Percentiles rank a stretch among this genome's conserved stretches.
Evolutionary conservation across 2,113 vertebrate species (phyloP).

Genomic region (Callaeas wilsoni): DNA sequence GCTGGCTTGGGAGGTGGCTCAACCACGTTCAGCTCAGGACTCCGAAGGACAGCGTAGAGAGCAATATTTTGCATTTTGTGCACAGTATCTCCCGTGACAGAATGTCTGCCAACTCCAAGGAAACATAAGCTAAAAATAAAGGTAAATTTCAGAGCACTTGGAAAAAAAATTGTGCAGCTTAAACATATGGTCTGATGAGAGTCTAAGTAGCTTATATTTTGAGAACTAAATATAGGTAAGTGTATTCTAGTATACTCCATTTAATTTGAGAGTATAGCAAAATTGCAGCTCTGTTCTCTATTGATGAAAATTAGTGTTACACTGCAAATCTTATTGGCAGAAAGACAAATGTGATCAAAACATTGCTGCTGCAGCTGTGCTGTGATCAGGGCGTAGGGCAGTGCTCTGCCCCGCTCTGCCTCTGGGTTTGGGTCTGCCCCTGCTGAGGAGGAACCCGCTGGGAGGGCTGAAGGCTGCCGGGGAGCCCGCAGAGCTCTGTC

Average conservation of each 20-base stretch:
- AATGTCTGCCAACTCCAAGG: background rate
- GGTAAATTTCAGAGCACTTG: background rate
- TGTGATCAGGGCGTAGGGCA: too few species aligned
- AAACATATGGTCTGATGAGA: background rate
- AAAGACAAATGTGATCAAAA: background rate
- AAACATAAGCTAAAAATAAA: background rate
- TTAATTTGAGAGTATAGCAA: background rate
- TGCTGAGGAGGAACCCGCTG: background rate
- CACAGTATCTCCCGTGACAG: background rate
- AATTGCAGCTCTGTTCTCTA: background rate
- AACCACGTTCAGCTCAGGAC: fast-evolving
- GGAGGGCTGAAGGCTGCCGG: background rate
- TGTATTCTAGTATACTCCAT: background rate
- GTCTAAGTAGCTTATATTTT: background rate
- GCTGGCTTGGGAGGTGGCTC: background rate
- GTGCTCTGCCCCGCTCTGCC: too few species aligned
- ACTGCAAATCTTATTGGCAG: background rate
- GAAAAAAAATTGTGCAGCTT: background rate
- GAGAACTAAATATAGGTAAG: background rate
- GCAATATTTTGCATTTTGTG: background rate
- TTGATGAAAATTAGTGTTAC: background rate
- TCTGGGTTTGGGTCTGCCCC: background rate
- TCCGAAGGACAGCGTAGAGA: fast-evolving
- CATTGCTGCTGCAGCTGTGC: background rate
- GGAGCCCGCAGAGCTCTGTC: background rate